A percentile compares a stretch with the other conserved stretches of the same genome.
Conservation (phyloP, 1,140 invertebrate species). For the Daktulosphaira vitifoliae region DNA sequence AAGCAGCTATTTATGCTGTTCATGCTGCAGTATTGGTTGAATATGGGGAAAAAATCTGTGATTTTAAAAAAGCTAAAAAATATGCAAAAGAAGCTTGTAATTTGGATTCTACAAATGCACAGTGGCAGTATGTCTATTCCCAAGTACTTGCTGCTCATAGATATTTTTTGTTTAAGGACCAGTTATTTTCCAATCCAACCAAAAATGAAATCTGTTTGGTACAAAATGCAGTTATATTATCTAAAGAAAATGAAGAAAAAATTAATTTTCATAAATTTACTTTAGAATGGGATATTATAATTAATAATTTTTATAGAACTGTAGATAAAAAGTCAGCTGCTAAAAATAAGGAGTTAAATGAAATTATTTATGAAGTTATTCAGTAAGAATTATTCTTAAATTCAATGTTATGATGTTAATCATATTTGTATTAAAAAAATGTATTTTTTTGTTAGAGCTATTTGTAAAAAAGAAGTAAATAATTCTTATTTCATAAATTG, state of each 20-base stretch:
- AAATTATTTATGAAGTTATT: too few species aligned
- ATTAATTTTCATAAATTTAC: too few species aligned
- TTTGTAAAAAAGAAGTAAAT: neutral
- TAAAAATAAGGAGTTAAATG: too few species aligned
- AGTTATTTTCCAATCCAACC: neutral
- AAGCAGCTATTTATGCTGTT: slow-evolving; percentile 1
- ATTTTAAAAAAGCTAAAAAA: slow-evolving; percentile 7
- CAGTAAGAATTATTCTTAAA: too few species aligned
- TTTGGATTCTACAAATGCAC: slow-evolving; percentile 3
- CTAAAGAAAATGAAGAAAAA: too few species aligned
- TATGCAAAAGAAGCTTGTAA: slow-evolving; percentile 6
- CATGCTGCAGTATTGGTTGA: slow-evolving; percentile 14
- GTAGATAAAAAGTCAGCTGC: too few species aligned
- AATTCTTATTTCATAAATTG: neutral
- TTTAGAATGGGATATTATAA: too few species aligned
- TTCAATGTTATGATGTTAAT: too few species aligned
- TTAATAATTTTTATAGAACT: too few species aligned
- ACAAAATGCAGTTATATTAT: neutral
- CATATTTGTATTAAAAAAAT: too few species aligned
- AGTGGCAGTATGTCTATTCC: slow-evolving; percentile 9
- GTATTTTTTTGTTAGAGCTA: neutral
- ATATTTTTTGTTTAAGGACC: neutral
- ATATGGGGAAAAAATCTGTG: neutral
- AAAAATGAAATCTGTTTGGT: neutral
- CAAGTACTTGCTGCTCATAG: neutral